Evolutionary conservation across 2,888 invertebrate species (phyloP).

Genomic region (Brachycybe producta): DNA sequence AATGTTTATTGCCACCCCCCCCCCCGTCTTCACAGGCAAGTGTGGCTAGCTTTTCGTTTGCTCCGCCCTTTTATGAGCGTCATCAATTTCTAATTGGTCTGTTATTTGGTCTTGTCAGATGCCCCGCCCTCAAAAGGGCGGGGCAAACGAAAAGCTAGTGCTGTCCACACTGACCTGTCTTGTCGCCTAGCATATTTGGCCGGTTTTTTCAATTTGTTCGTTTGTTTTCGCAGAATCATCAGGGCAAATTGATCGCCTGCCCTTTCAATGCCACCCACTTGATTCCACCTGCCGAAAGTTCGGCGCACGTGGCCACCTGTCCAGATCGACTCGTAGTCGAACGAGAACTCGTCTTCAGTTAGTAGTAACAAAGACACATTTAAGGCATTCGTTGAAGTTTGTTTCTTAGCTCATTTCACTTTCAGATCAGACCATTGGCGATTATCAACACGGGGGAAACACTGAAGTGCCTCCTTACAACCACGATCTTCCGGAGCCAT

Average conservation of each 20-base stretch:
- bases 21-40: background rate
- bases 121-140: too few relatives aligned
- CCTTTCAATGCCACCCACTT: background rate
- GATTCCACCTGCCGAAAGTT: background rate
- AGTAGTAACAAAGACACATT: background rate
- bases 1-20: background rate
- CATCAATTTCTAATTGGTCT: too few relatives aligned
- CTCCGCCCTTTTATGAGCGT: too few relatives aligned
- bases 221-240: background rate
- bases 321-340: background rate
- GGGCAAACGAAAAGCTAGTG: too few relatives aligned
- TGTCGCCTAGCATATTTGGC: too few relatives aligned
- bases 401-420: background rate
- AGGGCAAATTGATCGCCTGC: background rate
- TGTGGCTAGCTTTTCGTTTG: too few relatives aligned
- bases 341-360: background rate
- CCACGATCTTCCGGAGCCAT: background rate
- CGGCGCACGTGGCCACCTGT: background rate
- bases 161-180: too few relatives aligned
- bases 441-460: background rate
- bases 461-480: background rate
- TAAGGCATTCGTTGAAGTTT: background rate
- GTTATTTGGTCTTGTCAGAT: too few relatives aligned
- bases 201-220: too few relatives aligned
- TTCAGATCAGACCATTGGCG: background rate